A percentile compares a stretch with the other conserved stretches of the same genome.
Conservation (phyloP, 2,888 invertebrate species). For the Archips xylosteana region DNA sequence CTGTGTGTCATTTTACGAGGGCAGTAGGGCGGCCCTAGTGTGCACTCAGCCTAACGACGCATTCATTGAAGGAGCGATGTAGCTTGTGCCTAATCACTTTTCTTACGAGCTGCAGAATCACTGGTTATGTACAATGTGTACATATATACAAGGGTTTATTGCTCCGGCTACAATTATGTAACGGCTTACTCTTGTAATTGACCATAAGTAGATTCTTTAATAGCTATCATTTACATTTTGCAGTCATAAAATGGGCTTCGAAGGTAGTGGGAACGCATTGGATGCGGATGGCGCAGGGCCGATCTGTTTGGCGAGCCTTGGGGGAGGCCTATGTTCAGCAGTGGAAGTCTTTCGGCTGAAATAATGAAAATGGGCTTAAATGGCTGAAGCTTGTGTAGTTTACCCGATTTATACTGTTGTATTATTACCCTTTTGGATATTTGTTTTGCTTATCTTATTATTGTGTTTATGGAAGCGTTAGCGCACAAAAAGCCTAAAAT, state of each 20-base stretch:
- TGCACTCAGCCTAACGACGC: slow-evolving; percentile 72
- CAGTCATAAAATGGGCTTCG: too few species aligned
- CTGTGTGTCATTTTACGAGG: slow-evolving; percentile 48
- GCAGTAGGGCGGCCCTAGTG: slow-evolving; percentile 61
- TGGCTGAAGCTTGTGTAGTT: slow-evolving; percentile 17
- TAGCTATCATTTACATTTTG: slow-evolving; percentile 31
- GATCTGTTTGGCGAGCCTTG: too few species aligned
- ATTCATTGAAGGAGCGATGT: slow-evolving; percentile 53
- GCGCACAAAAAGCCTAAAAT: too few species aligned
- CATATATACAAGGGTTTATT: background rate
- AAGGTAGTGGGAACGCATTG: too few species aligned
- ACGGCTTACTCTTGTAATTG: slow-evolving; percentile 11
- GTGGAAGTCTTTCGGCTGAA: too few species aligned
- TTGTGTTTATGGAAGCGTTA: too few species aligned
- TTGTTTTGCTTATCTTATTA: background rate
- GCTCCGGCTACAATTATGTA: background rate
- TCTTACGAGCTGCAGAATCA: slow-evolving; percentile 17
- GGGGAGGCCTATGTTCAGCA: too few species aligned
- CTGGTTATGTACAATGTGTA: background rate
- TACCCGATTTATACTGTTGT: slow-evolving; percentile 11
- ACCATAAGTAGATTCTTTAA: slow-evolving; percentile 22
- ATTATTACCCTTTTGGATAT: background rate
- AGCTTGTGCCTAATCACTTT: slow-evolving; percentile 36
- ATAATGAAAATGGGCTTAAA: too few species aligned
- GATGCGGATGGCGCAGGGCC: too few species aligned